Evolutionary conservation across 2,888 invertebrate species (phyloP).

Genomic region (Drosophila anomalata): DNA sequence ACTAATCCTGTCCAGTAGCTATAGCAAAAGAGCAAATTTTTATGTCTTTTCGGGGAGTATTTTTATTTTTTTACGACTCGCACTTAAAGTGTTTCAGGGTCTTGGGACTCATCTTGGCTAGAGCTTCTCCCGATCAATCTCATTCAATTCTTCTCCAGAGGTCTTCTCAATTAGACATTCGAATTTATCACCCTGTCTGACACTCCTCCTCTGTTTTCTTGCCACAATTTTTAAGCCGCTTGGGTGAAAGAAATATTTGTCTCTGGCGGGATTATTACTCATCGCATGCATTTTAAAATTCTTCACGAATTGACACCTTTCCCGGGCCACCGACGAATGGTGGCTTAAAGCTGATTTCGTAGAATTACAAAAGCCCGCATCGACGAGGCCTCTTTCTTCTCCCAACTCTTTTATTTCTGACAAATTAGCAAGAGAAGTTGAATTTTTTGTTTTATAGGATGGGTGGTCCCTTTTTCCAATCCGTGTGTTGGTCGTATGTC

Average conservation of each 20-base stretch:
- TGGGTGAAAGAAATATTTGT: slow-evolving; percentile 39
- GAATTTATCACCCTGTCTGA: slow-evolving; percentile 61
- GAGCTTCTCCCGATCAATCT: slow-evolving; percentile 57
- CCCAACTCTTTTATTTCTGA: slow-evolving; percentile 52
- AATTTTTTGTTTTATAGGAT: slow-evolving; percentile 26
- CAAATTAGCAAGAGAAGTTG: slow-evolving; percentile 65
- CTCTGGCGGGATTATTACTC: slow-evolving; percentile 66
- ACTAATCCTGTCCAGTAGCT: slow-evolving; percentile 60
- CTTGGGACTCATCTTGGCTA: slow-evolving; percentile 1
- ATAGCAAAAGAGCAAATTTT: slow-evolving; percentile 31
- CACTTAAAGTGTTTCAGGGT: slow-evolving; percentile 20
- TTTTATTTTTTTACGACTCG: slow-evolving; percentile 51
- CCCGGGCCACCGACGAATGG: slow-evolving; percentile 31
- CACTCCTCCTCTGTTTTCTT: slow-evolving; percentile 8
- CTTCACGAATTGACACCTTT: slow-evolving; percentile 76
- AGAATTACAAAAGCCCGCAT: slow-evolving; percentile 65
- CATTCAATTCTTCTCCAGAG: slow-evolving; percentile 51
- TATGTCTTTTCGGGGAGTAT: slow-evolving; percentile 27
- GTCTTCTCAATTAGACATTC: slow-evolving; percentile 59
- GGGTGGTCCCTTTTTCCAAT: slow-evolving; percentile 47
- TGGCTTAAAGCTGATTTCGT: slow-evolving; percentile 71
- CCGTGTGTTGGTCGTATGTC: slow-evolving; percentile 37
- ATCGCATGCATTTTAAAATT: slow-evolving; percentile 71
- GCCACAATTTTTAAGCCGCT: slow-evolving; percentile 29
- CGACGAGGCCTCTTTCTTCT: background rate